A percentile compares a stretch with the other conserved stretches of the same genome.
Evolutionary conservation across 92 coral and sea anemone species (phyloP).

Genomic region (Hydrozoanthus gracilis): DNA sequence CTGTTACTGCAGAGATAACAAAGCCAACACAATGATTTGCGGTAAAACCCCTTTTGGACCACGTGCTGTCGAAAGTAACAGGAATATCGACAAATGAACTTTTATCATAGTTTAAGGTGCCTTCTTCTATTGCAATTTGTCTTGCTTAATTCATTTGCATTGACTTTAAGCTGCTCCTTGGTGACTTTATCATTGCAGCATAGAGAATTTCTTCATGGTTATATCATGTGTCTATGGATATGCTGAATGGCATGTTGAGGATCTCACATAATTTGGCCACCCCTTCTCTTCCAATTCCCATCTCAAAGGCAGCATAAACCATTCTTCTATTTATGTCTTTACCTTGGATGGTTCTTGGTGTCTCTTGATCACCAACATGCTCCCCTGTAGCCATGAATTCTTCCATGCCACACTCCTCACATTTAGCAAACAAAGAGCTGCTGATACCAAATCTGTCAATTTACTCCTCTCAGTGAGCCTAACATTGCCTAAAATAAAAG

Average conservation of each 20-base stretch:
- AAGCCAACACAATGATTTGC: constrained; percentile 36
- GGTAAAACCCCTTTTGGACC: constrained; percentile 25
- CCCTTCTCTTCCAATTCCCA: constrained; percentile 30
- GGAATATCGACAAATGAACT: constrained; percentile 19
- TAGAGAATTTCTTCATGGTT: neutral
- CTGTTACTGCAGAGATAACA: constrained; percentile 17
- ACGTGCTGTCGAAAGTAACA: constrained; percentile 23
- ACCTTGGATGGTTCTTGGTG: neutral
- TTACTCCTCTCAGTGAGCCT: no score
- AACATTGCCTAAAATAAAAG: no score
- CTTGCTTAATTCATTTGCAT: no score
- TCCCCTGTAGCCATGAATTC: neutral
- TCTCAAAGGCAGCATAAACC: constrained; percentile 24
- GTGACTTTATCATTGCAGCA: no score
- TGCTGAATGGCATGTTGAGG: constrained; percentile 23
- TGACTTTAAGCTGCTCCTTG: no score
- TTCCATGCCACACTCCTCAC: neutral
- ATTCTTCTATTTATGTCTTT: constrained; percentile 21
- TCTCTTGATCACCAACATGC: constrained; percentile 11
- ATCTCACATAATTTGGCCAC: constrained; percentile 22
- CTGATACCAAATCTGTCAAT: neutral
- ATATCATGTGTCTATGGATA: constrained; percentile 7
- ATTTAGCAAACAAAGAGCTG: neutral
- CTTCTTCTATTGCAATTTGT: neutral
- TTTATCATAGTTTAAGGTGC: constrained; percentile 8